Conservation (phyloP, 2,113 vertebrate genomes). For the Rhinopomastus cyanomelas region DNA sequence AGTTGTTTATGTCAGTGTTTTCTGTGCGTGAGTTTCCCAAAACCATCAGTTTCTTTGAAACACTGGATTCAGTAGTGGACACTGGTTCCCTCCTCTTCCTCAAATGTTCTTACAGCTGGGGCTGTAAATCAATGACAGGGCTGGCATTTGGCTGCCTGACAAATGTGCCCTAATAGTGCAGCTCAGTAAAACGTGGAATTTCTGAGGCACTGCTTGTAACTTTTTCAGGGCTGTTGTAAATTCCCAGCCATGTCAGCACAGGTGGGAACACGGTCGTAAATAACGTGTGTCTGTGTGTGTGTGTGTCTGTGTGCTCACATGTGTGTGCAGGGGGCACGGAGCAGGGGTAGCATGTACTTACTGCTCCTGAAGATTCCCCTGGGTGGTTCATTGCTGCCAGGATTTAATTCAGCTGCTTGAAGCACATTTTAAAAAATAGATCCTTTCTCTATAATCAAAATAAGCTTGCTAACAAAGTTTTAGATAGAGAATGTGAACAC, state of each 20-base stretch:
- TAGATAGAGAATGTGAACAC: fast-evolving
- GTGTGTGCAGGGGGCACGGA: neutral
- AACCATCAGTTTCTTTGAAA: neutral
- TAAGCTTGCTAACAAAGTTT: neutral
- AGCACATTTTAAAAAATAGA: neutral
- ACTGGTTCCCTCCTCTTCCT: constrained; percentile 43
- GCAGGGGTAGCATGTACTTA: neutral
- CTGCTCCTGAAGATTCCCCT: constrained; percentile 18
- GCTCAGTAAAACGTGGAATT: constrained; percentile 81
- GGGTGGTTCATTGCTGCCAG: constrained; percentile 8
- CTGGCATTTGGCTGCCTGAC: constrained; percentile 82
- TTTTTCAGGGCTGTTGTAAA: constrained; percentile 82
- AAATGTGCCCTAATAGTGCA: constrained; percentile 80
- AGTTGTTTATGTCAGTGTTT: neutral
- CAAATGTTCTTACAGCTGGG: constrained; percentile 76
- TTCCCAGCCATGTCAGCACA: constrained; percentile 77
- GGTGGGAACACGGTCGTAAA: constrained; percentile 82
- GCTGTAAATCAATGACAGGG: constrained; percentile 80
- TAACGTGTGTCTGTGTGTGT: neutral
- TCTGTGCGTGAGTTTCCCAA: neutral
- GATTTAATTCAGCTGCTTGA: constrained; percentile 59
- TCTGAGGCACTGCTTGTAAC: constrained; percentile 80
- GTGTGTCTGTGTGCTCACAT: fast-evolving
- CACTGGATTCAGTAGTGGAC: constrained; percentile 64
- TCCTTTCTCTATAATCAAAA: neutral